phyloP scores from a whole-genome alignment of 2,888 invertebrate genomes.

The Melangyna quadrimaculata region DNA sequence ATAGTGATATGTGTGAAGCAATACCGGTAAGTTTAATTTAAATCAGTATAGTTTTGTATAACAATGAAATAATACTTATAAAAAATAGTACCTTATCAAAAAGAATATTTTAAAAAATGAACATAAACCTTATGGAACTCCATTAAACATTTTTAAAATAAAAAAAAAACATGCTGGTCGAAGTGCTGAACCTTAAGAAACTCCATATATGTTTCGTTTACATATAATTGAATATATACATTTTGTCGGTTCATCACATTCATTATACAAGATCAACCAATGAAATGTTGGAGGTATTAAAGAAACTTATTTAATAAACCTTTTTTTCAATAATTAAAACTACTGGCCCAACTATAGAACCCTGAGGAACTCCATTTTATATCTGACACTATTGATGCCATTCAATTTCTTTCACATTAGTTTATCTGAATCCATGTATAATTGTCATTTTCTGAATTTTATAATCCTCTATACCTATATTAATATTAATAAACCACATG shows the following conservation, averaged over 20 bases:
- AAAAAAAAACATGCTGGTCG: not conserved
- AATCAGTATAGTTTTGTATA: not conserved
- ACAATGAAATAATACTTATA: not conserved
- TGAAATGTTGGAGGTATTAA: no score
- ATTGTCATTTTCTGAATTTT: not conserved
- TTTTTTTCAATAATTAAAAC: no score
- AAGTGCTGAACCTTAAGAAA: not conserved
- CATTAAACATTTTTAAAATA: not conserved
- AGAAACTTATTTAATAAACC: no score
- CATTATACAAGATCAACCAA: no score
- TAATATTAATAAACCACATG: not conserved
- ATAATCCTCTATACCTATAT: not conserved
- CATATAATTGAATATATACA: no score
- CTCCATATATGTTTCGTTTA: not conserved
- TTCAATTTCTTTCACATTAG: not conserved
- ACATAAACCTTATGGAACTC: no score
- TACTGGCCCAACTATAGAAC: not conserved
- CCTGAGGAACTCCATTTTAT: not conserved
- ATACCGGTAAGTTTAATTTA: constrained; percentile 79
- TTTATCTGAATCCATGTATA: not conserved
- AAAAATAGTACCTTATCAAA: not conserved
- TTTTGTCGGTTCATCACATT: no score
- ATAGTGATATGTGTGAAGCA: constrained; percentile 80
- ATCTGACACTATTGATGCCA: not conserved
- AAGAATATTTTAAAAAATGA: not conserved